These are phyloP conservation scores for Auanema freiburgensis DNA, from an alignment of 2,888 invertebrate species.

Conservation along the genomic window DNA sequence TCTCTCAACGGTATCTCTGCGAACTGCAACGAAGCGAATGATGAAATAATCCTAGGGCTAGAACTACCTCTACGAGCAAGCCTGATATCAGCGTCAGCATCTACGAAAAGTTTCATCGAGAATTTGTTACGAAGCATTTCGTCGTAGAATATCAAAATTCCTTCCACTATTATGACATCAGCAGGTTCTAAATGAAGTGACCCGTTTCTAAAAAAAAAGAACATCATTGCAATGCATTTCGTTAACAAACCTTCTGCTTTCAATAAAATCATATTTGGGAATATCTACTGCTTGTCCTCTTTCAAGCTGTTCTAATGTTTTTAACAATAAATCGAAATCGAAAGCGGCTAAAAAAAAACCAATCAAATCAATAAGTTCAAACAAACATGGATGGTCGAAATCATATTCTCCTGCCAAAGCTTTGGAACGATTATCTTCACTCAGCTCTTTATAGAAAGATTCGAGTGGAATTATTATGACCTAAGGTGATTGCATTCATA, in stretches of 20 bases:
- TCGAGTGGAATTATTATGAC: conserved; percentile 95
- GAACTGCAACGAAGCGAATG: conserved; percentile 73
- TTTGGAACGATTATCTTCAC: conserved; percentile 77
- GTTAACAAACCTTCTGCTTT: conserved; percentile 8
- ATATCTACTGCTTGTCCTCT: conserved; percentile 85
- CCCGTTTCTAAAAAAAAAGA: conserved; percentile 27
- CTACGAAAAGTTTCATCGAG: conserved; percentile 98
- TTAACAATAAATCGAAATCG: conserved; percentile 82
- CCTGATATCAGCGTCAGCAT: conserved; percentile 96
- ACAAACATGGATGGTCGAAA: conserved; percentile 87
- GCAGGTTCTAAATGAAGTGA: conserved; percentile 28
- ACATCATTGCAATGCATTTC: neutral
- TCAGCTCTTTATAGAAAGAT: conserved; percentile 89
- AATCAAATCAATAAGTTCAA: neutral
- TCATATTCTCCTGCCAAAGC: conserved; percentile 85
- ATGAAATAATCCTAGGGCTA: neutral
- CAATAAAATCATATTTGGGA: conserved; percentile 76
- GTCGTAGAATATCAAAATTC: conserved; percentile 96
- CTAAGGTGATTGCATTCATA: conserved; percentile 67
- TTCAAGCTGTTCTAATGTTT: conserved; percentile 80
- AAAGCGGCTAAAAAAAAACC: conserved; percentile 76
- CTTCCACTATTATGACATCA: conserved; percentile 75
- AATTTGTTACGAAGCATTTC: conserved; percentile 89
- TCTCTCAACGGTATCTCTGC: conserved; percentile 90
- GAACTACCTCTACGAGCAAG: conserved; percentile 84